Evolutionary conservation across 2,797 vertebrate species (phyloP).

Genomic region (Triplophysa yarkandensis): DNA sequence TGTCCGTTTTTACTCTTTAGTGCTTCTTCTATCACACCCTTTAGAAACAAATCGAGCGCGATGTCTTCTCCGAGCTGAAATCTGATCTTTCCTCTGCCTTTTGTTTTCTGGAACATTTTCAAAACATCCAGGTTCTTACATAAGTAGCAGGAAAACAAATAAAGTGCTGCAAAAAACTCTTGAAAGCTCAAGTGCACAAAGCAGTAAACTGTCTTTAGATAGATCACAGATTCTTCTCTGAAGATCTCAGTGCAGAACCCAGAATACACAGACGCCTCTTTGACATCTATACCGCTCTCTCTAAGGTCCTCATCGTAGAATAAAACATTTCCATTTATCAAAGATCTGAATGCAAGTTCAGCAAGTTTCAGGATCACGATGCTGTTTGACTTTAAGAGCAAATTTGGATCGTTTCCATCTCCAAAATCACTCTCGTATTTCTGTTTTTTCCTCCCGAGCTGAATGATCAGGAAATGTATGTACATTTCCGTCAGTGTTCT

Average conservation of each 20-base stretch:
- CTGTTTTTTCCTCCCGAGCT: background rate
- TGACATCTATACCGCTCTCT: constrained; percentile 21
- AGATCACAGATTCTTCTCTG: constrained; percentile 19
- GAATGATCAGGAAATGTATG: constrained; percentile 31
- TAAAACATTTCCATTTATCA: constrained; percentile 17
- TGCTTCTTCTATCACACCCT: constrained; percentile 10
- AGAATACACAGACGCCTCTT: constrained; percentile 12
- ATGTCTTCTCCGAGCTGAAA: background rate
- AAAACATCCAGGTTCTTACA: constrained; percentile 23
- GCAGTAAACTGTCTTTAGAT: constrained; percentile 33
- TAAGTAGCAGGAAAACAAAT: constrained; percentile 28
- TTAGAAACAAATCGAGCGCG: constrained; percentile 28
- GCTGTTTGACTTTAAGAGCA: background rate
- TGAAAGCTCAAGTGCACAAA: constrained; percentile 51
- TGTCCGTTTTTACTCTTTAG: constrained; percentile 33
- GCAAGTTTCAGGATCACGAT: constrained; percentile 31
- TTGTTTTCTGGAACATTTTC: background rate
- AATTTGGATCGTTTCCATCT: background rate
- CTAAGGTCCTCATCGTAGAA: constrained; percentile 39
- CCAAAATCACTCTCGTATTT: constrained; percentile 11
- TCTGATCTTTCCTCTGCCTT: constrained; percentile 14
- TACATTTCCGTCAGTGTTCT: constrained; percentile 46
- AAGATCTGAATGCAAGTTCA: constrained; percentile 34
- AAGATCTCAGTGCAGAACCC: constrained; percentile 43
- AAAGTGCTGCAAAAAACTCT: constrained; percentile 40